Percentiles rank a stretch among this genome's conserved stretches.
Conservation (phyloP, 2,888 invertebrate genomes). For the Monoplex corrugatus region DNA sequence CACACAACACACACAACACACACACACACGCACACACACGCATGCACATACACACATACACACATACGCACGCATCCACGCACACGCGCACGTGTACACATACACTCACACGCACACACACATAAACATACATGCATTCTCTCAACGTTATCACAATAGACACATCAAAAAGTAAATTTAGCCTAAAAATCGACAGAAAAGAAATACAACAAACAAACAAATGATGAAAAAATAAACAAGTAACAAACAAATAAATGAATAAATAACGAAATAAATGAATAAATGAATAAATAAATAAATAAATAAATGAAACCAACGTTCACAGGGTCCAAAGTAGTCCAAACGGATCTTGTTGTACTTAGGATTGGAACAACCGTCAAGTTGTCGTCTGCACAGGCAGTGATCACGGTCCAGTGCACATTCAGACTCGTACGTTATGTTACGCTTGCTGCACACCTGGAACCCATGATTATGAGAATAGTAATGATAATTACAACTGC, state of each 20-base stretch:
- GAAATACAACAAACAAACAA: neutral
- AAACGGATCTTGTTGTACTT: conserved; percentile 87
- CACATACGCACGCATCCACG: too few species aligned
- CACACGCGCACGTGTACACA: too few species aligned
- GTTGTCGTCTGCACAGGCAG: conserved; percentile 91
- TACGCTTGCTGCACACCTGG: conserved; percentile 95
- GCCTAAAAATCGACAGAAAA: too few species aligned
- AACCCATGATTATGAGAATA: too few species aligned
- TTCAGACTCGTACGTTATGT: conserved; percentile 96
- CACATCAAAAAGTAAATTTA: too few species aligned
- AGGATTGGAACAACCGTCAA: conserved; percentile 87
- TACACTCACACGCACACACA: too few species aligned
- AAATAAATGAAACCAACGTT: conserved; percentile 69
- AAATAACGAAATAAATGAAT: neutral
- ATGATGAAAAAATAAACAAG: neutral
- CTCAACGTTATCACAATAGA: too few species aligned
- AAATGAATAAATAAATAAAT: neutral
- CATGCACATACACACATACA: too few species aligned
- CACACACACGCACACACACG: too few species aligned
- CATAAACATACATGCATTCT: too few species aligned
- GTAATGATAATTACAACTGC: too few species aligned
- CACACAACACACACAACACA: too few species aligned
- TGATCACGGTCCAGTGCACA: conserved; percentile 96
- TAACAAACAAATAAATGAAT: neutral
- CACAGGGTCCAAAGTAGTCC: conserved; percentile 92